These are phyloP conservation scores for Cricetomys ansorgei DNA, from an alignment of 2,113 vertebrate genomes.

Conservation along the genomic window DNA sequence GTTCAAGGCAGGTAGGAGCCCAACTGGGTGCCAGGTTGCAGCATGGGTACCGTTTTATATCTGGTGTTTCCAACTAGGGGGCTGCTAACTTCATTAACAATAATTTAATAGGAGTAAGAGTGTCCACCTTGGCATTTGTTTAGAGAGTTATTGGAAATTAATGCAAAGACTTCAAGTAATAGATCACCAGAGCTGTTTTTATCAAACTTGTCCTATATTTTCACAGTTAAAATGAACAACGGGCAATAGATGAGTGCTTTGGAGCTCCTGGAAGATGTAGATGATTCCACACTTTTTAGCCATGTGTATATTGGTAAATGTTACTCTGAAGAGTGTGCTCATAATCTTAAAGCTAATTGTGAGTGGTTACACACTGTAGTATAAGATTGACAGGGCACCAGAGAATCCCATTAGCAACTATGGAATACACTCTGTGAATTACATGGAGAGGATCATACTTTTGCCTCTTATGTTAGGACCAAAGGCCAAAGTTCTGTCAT, in stretches of 20 bases:
- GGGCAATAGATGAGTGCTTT: neutral
- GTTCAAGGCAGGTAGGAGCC: neutral
- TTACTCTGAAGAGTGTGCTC: neutral
- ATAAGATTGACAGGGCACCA: neutral
- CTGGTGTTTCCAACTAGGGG: slow-evolving; percentile 50
- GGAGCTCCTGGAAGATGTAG: slow-evolving; percentile 13
- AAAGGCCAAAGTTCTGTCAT: neutral
- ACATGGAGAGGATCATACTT: neutral
- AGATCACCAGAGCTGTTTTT: slow-evolving; percentile 3
- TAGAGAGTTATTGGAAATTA: slow-evolving; percentile 60
- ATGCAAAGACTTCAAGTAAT: slow-evolving; percentile 12
- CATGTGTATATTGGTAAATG: neutral
- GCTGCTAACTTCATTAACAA: neutral
- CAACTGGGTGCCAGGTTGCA: neutral
- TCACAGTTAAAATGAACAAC: slow-evolving; percentile 54
- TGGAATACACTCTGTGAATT: neutral
- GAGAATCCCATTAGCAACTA: neutral
- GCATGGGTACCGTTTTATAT: slow-evolving; percentile 23
- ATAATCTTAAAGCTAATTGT: neutral
- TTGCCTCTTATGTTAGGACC: neutral
- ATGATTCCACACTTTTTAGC: neutral
- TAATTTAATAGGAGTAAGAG: slow-evolving; percentile 9
- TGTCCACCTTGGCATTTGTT: slow-evolving; percentile 35
- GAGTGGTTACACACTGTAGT: neutral
- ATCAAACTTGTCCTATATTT: neutral